Conservation (phyloP, 2,113 vertebrate genomes). For the Trematocara stigmaticum region DNA sequence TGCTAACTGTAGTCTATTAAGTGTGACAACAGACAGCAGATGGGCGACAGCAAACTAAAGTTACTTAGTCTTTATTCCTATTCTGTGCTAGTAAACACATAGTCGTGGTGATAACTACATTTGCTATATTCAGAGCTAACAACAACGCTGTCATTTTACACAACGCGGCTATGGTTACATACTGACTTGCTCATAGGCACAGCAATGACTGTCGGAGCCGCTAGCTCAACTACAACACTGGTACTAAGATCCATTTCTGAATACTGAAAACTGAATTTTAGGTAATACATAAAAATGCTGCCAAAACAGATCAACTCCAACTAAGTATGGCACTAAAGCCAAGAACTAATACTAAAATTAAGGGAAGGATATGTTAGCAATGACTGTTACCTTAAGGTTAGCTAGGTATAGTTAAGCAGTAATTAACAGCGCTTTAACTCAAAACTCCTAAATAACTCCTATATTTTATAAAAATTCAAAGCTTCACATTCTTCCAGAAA, state of each 20-base stretch:
- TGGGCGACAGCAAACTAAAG: neutral
- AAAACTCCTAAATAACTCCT: neutral
- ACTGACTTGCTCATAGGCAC: neutral
- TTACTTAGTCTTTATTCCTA: neutral
- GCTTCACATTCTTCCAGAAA: neutral
- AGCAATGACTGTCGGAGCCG: rapidly evolving
- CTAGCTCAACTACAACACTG: neutral
- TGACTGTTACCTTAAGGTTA: neutral
- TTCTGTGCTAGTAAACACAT: neutral
- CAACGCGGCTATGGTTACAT: neutral
- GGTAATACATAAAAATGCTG: neutral
- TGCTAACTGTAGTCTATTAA: neutral
- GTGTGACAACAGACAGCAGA: neutral
- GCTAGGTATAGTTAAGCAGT: neutral
- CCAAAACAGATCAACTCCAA: rapidly evolving
- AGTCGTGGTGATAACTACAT: neutral
- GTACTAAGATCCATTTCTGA: neutral
- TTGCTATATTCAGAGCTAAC: neutral
- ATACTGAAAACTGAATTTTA: neutral
- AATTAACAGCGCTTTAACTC: neutral
- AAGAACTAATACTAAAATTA: neutral
- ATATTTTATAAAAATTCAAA: neutral
- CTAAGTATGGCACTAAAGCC: neutral
- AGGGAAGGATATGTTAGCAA: neutral
- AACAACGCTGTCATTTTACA: neutral